Evolutionary conservation across 2,113 vertebrate genomes (phyloP).

Genomic region (Eurypyga helias): DNA sequence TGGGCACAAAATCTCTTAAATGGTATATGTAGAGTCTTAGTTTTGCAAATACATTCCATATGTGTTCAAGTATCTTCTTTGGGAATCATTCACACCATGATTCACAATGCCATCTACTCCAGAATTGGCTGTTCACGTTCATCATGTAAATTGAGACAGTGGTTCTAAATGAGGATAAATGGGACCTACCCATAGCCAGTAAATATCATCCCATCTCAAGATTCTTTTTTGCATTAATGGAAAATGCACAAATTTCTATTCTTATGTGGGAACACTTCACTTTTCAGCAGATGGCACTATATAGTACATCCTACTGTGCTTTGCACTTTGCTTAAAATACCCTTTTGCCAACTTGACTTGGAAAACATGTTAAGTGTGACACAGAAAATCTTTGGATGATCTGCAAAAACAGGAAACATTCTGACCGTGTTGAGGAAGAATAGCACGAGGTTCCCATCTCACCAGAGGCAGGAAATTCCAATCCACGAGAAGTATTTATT

Average conservation of each 20-base stretch:
- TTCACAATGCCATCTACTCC: background rate
- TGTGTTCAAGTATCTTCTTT: conserved; percentile 26
- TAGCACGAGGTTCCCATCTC: background rate
- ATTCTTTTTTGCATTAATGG: conserved; percentile 19
- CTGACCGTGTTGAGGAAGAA: conserved; percentile 34
- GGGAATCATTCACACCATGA: conserved; percentile 7
- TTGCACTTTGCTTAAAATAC: conserved; percentile 68
- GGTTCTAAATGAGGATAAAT: conserved; percentile 44
- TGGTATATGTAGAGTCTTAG: background rate
- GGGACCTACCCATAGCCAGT: background rate
- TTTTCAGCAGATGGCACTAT: conserved; percentile 70
- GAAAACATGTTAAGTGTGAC: conserved; percentile 60
- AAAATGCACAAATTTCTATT: conserved; percentile 52
- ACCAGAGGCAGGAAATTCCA: conserved; percentile 24
- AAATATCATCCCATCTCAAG: background rate
- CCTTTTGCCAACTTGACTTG: conserved; percentile 58
- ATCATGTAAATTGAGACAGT: background rate
- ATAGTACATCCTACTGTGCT: conserved; percentile 59
- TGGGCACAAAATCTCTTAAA: background rate
- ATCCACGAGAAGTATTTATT: background rate
- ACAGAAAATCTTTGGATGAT: conserved; percentile 59
- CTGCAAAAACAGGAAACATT: conserved; percentile 52
- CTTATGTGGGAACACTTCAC: conserved; percentile 49
- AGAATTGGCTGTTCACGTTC: background rate
- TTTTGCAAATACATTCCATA: conserved; percentile 12